phyloP scores from a whole-genome alignment of 1,140 invertebrate species.

The Parasteatoda tepidariorum region DNA sequence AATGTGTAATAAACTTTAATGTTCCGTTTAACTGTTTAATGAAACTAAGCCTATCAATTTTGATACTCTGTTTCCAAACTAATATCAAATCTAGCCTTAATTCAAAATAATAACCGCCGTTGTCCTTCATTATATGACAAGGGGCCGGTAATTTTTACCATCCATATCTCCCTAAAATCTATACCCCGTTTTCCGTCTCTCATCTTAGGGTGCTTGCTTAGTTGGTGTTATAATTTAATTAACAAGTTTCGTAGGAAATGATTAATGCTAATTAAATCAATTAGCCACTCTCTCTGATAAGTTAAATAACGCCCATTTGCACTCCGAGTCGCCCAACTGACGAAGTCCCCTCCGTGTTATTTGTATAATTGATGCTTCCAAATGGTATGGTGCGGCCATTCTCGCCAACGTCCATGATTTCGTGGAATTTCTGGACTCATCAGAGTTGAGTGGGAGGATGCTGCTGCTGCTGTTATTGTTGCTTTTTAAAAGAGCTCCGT shows the following conservation, averaged over 20 bases:
- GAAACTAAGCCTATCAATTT: too few relatives aligned
- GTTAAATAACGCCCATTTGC: slow-evolving; percentile 48
- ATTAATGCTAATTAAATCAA: slow-evolving; percentile 60
- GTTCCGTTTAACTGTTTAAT: too few relatives aligned
- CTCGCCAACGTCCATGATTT: not conserved
- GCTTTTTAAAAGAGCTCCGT: too few relatives aligned
- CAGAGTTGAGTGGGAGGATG: not conserved
- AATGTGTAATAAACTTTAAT: too few relatives aligned
- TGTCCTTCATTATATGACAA: too few relatives aligned
- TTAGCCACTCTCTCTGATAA: slow-evolving; percentile 49
- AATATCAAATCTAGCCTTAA: too few relatives aligned
- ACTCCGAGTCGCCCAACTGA: not conserved
- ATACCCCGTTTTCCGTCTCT: not conserved
- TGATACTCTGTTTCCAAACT: too few relatives aligned
- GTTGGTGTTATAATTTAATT: slow-evolving; percentile 57
- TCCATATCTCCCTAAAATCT: not conserved
- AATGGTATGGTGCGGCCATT: not conserved
- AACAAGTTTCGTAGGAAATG: slow-evolving; percentile 51
- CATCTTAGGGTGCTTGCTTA: not conserved
- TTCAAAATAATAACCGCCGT: too few relatives aligned
- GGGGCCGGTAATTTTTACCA: not conserved
- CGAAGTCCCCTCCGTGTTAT: slow-evolving; percentile 3
- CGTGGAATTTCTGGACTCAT: slow-evolving; percentile 8
- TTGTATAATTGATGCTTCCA: slow-evolving; percentile 46
- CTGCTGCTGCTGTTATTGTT: not conserved